phyloP scores from a whole-genome alignment of 2,888 invertebrate species.

The Barypeithes pellucidus region DNA sequence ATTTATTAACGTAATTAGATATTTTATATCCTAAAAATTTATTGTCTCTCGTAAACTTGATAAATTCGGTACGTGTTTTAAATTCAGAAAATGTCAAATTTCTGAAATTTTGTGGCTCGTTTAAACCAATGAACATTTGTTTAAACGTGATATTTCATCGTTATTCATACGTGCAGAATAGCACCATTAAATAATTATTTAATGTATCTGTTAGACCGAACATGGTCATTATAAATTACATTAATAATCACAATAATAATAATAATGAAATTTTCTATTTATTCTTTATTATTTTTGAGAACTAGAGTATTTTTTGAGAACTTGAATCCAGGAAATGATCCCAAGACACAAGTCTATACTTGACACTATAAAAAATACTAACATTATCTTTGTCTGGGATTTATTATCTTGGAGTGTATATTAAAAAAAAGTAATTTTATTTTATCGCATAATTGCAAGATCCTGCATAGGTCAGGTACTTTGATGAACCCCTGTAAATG shows the following conservation, averaged over 20 bases:
- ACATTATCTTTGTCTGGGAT: too few species aligned
- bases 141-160: conserved; percentile 34
- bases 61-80: conserved; percentile 32
- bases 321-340: too few species aligned
- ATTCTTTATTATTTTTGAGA: background rate
- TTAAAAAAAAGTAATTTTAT: too few species aligned
- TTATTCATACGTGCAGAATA: conserved; percentile 14
- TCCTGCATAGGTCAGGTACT: background rate
- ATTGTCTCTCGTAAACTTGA: conserved; percentile 27
- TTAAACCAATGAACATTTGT: conserved; percentile 37
- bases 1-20: conserved; percentile 31
- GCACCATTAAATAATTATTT: conserved; percentile 32
- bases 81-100: conserved; percentile 36
- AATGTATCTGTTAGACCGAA: conserved; percentile 47
- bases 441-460: too few species aligned
- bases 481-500: conserved; percentile 4
- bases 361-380: too few species aligned
- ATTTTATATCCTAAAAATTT: conserved; percentile 33
- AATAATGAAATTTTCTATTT: too few species aligned
- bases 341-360: too few species aligned
- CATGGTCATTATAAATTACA: conserved; percentile 43
- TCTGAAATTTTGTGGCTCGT: conserved; percentile 31
- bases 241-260: conserved; percentile 18
- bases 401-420: too few species aligned
- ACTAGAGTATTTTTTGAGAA: too few species aligned